These are phyloP conservation scores for Bhutanitis thaidina DNA, from an alignment of 2,888 invertebrate species.

Conservation along the genomic window DNA sequence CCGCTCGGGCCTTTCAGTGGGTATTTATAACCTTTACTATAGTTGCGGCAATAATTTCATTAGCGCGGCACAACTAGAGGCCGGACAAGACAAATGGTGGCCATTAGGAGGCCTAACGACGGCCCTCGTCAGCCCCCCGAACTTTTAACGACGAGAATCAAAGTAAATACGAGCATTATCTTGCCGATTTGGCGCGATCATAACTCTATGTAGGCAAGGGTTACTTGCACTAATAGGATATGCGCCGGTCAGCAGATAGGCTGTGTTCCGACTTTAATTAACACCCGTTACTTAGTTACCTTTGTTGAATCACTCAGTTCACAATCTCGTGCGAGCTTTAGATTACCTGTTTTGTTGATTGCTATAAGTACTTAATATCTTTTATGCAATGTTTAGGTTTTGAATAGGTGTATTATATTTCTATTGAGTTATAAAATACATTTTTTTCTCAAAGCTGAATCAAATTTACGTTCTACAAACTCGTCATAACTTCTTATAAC, in stretches of 20 bases:
- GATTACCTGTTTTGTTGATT: background rate
- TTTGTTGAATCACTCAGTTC: constrained; percentile 10
- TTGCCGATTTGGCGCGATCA: constrained; percentile 75
- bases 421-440: too few relatives aligned
- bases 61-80: constrained; percentile 76
- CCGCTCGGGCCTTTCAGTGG: constrained; percentile 61
- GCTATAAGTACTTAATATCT: background rate
- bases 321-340: background rate
- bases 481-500: constrained; percentile 48
- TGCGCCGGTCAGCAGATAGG: constrained; percentile 48
- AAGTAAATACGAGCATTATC: constrained; percentile 78
- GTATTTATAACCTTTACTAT: constrained; percentile 79
- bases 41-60: constrained; percentile 81
- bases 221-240: constrained; percentile 52
- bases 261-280: constrained; percentile 24
- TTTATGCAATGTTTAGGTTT: too few relatives aligned
- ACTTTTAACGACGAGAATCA: constrained; percentile 80
- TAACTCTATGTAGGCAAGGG: constrained; percentile 66
- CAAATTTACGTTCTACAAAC: constrained; percentile 16
- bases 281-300: constrained; percentile 20
- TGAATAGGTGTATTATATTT: too few relatives aligned
- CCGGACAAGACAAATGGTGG: constrained; percentile 80
- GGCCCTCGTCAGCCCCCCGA: constrained; percentile 72
- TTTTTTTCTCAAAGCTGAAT: background rate
- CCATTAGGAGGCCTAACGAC: constrained; percentile 78